phyloP scores from a whole-genome alignment of 2,888 invertebrate species.

The Brachyptera putata region DNA sequence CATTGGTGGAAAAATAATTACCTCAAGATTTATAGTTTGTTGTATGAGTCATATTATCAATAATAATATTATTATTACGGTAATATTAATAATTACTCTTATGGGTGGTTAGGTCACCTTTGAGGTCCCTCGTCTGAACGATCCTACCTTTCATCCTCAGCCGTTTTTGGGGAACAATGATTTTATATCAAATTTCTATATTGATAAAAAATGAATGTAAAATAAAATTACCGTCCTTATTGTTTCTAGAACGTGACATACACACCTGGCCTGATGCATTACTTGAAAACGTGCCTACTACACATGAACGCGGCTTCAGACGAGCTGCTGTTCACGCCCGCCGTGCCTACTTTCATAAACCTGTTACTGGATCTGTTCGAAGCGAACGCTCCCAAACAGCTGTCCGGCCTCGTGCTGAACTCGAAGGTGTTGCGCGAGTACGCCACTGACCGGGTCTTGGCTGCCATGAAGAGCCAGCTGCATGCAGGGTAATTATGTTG shows the following conservation, averaged over 20 bases:
- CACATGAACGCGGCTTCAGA: slow-evolving; percentile 24
- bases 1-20: too few species aligned
- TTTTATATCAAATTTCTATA: too few species aligned
- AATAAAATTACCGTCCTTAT: too few species aligned
- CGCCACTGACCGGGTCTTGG: slow-evolving; percentile 52
- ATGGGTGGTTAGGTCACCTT: too few species aligned
- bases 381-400: slow-evolving; percentile 43
- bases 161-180: too few species aligned
- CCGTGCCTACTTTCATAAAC: slow-evolving; percentile 40
- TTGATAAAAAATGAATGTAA: too few species aligned
- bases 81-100: too few species aligned
- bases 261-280: slow-evolving; percentile 35
- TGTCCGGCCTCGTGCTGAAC: slow-evolving; percentile 50
- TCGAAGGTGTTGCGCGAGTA: slow-evolving; percentile 53
- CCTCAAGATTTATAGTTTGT: too few species aligned
- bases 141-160: too few species aligned
- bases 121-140: too few species aligned
- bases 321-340: slow-evolving; percentile 27
- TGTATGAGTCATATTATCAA: too few species aligned
- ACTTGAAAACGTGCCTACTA: slow-evolving; percentile 35
- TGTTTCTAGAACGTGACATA: background rate
- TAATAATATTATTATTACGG: too few species aligned
- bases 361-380: slow-evolving; percentile 46
- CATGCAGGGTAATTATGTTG: slow-evolving; percentile 26
- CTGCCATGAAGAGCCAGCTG: slow-evolving; percentile 42